Conservation (phyloP, 1,140 invertebrate genomes). For the Sycobia sp. region DNA sequence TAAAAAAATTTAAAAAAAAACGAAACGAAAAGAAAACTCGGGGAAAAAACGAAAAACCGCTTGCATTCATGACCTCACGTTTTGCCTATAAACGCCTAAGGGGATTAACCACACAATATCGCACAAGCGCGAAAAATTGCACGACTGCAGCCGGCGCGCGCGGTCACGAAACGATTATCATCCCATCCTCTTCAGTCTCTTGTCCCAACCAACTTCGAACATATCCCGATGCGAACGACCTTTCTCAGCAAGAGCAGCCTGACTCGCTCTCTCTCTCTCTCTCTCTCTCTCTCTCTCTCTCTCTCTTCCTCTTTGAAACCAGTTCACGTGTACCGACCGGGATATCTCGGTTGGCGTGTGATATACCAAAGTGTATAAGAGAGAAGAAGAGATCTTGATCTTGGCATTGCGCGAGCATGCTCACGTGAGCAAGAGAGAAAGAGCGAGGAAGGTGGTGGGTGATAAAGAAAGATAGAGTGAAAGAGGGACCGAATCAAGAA, state of each 20-base stretch:
- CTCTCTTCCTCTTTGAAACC: constrained; percentile 4
- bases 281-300: constrained; percentile 12
- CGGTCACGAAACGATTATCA: constrained; percentile 28
- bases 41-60: too few species aligned
- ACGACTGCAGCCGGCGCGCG: too few species aligned
- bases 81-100: too few species aligned
- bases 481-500: too few species aligned
- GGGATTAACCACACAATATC: too few species aligned
- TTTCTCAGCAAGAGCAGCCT: too few species aligned
- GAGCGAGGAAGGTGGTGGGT: too few species aligned
- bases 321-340: constrained; percentile 1
- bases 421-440: too few species aligned
- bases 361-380: neutral
- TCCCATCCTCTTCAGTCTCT: neutral
- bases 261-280: neutral
- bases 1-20: too few species aligned
- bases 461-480: too few species aligned
- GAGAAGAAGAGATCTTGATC: constrained; percentile 12
- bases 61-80: too few species aligned
- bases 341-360: neutral
- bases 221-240: constrained; percentile 32
- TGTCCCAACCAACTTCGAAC: constrained; percentile 21
- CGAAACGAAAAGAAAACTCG: too few species aligned
- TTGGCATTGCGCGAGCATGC: constrained; percentile 11
- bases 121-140: constrained; percentile 27